phyloP scores from a whole-genome alignment of 2,797 vertebrate species.

The Lindbergichthys nudifrons region DNA sequence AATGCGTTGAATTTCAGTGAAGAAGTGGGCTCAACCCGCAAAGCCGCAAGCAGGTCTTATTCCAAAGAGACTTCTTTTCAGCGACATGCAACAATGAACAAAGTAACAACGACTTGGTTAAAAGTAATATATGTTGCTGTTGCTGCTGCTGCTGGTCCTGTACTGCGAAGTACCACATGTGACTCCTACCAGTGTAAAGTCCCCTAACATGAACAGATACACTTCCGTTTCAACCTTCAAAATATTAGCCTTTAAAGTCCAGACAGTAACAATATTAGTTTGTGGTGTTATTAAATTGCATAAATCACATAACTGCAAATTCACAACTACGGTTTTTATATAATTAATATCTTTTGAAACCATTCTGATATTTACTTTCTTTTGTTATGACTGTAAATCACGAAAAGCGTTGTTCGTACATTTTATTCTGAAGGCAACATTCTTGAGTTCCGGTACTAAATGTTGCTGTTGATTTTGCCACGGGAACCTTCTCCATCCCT shows the following conservation, averaged over 20 bases:
- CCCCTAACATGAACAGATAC: accelerated
- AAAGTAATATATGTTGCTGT: not conserved
- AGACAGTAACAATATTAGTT: not conserved
- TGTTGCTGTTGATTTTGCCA: not conserved
- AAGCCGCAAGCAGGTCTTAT: accelerated
- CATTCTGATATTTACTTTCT: not conserved
- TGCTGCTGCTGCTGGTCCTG: not conserved
- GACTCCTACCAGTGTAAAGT: accelerated
- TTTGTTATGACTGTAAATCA: not conserved
- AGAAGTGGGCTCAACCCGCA: too few relatives aligned
- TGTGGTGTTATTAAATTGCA: not conserved
- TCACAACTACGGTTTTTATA: too few relatives aligned
- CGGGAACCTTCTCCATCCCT: too few relatives aligned
- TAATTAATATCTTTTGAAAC: not conserved
- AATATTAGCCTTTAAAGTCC: not conserved
- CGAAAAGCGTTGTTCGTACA: too few relatives aligned
- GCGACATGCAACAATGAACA: accelerated
- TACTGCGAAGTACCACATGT: not conserved
- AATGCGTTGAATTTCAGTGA: too few relatives aligned
- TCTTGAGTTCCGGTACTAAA: not conserved
- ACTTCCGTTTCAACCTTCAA: conserved; percentile 22
- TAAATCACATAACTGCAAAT: too few relatives aligned
- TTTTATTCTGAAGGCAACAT: conserved; percentile 36
- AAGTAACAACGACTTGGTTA: accelerated
- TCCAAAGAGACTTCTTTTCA: accelerated